Base-by-base conservation (phyloP, 1,140 invertebrate species). In the Bombus ignitus region DNA sequence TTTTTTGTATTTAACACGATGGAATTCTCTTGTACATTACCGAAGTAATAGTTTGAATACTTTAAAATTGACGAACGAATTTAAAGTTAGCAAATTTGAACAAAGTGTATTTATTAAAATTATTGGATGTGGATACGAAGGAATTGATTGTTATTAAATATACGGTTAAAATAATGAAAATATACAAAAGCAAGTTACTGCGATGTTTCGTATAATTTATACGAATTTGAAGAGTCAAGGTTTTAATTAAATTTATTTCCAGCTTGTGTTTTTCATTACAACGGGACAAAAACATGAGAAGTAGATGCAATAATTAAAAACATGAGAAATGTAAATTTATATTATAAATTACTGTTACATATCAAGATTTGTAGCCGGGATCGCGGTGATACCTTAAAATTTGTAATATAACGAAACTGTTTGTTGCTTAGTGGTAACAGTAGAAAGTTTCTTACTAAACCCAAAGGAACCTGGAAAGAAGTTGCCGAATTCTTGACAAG, bases 401-500 rank as follows among this genome's bases (percentile, higher is more conserved):
- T 85, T 39, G 68, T 79, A 59, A 74, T 72, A 81, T 65, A 53
- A 47, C 18, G 35, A 37, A 65, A 53, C 18, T 18, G 35, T 22
- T 68, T 68, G 18, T 68, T 68, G 18, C 15, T 47, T 28, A 10
- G 18, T 39, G 1, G 59, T n/a, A 12, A 25, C 9, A 68, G 18
- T 18, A 2, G 57, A 65, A 88, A 86, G 68, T 87, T 78, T 70
- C 47, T n/a, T 28, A 42, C 37, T 35, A 72, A 53, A 22, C 44
- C 65, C 3, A 28, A n/a, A 6, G 57, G 81, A 81, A 74, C 66
- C 78, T 57, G 32, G 18, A 22, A 42, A 68, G 59, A 78, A 77
- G 66, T 87, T 81, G n/a, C 47, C 25, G 59, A 62, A 84, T 84
- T 83, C 68, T 32, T 39, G 22, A 77, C 53, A 73, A 78, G 72